Conservation (phyloP, 2,797 vertebrate genomes). For the Enteromius unitaeniatus region DNA sequence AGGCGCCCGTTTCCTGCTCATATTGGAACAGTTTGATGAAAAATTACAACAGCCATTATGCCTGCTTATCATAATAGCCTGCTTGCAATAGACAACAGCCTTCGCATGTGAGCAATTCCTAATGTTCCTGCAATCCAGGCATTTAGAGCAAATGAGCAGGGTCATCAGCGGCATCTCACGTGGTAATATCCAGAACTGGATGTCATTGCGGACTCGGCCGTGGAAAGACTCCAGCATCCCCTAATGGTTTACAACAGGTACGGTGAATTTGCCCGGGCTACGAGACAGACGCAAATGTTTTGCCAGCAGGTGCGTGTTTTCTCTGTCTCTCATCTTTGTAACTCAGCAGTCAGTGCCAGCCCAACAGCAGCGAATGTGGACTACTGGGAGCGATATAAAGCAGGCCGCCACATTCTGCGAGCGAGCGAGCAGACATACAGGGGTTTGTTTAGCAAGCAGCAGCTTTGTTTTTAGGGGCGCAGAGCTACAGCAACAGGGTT, state of each 20-base stretch:
- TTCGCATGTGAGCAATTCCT: slow-evolving; percentile 55
- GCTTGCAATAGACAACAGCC: slow-evolving; percentile 59
- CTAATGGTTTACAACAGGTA: slow-evolving; percentile 46
- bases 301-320: slow-evolving; percentile 49
- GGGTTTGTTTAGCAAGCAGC: slow-evolving; percentile 53
- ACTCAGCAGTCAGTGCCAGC: slow-evolving; percentile 29
- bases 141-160: slow-evolving; percentile 61
- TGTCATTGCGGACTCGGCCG: slow-evolving; percentile 32
- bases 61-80: slow-evolving; percentile 68
- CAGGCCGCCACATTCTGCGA: slow-evolving; percentile 33
- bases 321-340: slow-evolving; percentile 21
- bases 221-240: slow-evolving; percentile 35
- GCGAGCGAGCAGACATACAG: not conserved
- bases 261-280: not conserved
- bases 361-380: slow-evolving; percentile 46
- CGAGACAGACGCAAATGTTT: slow-evolving; percentile 27
- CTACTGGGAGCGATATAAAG: slow-evolving; percentile 52
- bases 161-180: slow-evolving; percentile 47
- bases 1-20: slow-evolving; percentile 60
- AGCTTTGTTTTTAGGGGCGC: slow-evolving; percentile 53
- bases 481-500: slow-evolving; percentile 34
- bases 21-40: slow-evolving; percentile 65
- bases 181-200: not conserved
- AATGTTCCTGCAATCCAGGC: slow-evolving; percentile 54
- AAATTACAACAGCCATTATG: slow-evolving; percentile 63